Base-by-base conservation (phyloP, 2,113 vertebrate genomes). In the Rhabdomys dilectus region DNA sequence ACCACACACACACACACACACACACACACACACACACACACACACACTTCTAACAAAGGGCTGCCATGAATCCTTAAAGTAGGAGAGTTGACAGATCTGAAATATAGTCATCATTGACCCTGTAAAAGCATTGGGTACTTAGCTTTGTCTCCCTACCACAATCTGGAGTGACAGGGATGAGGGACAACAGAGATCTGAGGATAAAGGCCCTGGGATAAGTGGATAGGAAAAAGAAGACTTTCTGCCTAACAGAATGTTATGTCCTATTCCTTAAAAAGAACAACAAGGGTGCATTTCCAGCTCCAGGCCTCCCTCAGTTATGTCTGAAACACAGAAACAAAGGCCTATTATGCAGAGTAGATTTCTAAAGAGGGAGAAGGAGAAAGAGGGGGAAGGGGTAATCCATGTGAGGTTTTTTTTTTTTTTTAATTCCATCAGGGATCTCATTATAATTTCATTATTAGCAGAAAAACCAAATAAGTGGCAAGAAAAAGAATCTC, bases 361-460 rank as follows among this genome's bases (percentile, higher is more conserved):
- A 98, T 98, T 96, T 97, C 97, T 89, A 97, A 96, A 97, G 95
- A 97, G 88, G 96, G 39, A 64, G 93, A 89, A 91, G 66, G 88
- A 94, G 95, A 94, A 66, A 56, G 64, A 86, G 91, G 89, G 80
- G 91, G 36, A 70, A 98, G 90, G 26, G 96, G 68, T 97, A 96
- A 98, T 97, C 98, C 98, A 97, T 94, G 96, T 94, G 96, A 95
- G 96, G 91, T 66, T 51, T 48, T 7, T 66, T 76, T 84, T 60
- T 91, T 97, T 97, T 98, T 97, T 97, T 73, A 97, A 97, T 98
- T 97, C 98, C 98, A 97, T 94, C 93, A 98, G 98, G 94, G 98
- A 93, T 72, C 96, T 98, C 97, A 97, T 98, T 98, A 98, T 98
- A 98, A 98, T 98, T 98, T 98, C 98, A 98, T 98, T 98, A 99